Evolutionary conservation across 1,140 invertebrate genomes (phyloP).

Genomic region (Coelopa frigida): DNA sequence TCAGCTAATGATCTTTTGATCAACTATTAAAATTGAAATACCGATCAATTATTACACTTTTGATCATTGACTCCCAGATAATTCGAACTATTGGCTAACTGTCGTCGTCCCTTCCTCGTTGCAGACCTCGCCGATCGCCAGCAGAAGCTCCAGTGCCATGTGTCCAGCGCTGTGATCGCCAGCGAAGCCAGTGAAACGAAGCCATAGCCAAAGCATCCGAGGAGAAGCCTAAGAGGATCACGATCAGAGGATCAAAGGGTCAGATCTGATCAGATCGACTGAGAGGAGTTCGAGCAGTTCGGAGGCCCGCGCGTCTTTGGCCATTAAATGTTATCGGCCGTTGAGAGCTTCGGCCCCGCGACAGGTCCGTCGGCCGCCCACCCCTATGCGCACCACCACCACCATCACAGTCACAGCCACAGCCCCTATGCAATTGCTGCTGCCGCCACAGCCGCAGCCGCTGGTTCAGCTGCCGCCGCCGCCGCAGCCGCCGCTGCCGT

Average conservation of each 20-base stretch:
- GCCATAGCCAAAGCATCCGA: not conserved
- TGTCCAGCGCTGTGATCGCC: not conserved
- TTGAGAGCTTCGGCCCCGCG: conserved; percentile 10
- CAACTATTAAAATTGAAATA: too few relatives aligned
- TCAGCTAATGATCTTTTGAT: too few relatives aligned
- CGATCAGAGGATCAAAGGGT: not conserved
- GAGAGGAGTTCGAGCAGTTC: not conserved
- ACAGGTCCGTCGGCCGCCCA: not conserved
- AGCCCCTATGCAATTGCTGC: conserved; percentile 3
- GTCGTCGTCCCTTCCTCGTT: too few relatives aligned
- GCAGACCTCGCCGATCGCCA: too few relatives aligned
- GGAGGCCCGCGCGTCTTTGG: not conserved
- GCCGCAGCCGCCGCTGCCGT: not conserved
- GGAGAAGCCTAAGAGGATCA: not conserved
- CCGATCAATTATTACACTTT: too few relatives aligned
- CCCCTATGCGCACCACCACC: conserved; percentile 4
- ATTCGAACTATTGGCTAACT: too few relatives aligned
- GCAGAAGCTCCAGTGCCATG: not conserved
- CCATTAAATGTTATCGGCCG: conserved; percentile 13
- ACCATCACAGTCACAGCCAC: not conserved
- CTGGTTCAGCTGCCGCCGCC: not conserved
- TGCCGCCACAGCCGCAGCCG: not conserved
- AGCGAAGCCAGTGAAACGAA: conserved; percentile 1
- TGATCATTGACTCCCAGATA: too few relatives aligned
- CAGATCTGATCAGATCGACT: not conserved